Base-by-base conservation (phyloP, 2,888 invertebrate genomes). In the Sarcophaga subvicina region DNA sequence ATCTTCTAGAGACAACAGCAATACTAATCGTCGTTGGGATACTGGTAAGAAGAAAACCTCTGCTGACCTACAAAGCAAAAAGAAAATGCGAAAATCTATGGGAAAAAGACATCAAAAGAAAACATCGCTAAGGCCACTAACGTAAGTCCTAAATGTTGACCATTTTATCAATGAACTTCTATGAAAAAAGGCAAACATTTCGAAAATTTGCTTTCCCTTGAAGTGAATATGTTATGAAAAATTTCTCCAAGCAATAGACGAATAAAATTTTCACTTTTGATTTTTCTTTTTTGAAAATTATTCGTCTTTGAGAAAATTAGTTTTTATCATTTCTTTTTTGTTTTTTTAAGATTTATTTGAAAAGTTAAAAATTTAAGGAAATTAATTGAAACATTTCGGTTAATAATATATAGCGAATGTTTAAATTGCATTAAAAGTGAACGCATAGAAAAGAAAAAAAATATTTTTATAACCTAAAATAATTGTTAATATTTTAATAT, bases 281-380 rank as follows among this genome's bases (percentile, higher is more conserved):
- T 70, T 59, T 47, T 72, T 70, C 0, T 59, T 76, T 54, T 70
- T 82, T 79, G 47, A 84, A 85, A 88, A 80, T 87, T 85, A 85
- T 88, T 87, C 77, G 82, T 80, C 78, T 66, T 83, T 87, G 78
- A 82, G 77, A 88, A 87, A 62, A 62, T 76, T 37, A 8, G 79
- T 63, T 69, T 60, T 62, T 63, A 75, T 63, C 70, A 27, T 63
- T 60, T 5, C 4, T 60, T 49, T 27, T 81, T 66, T 64, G 25
- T 10, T 62, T 14, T 70, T 67, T 20, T 20, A 17, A 4, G 20
- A 27, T 49, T 22, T n/a, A 54, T 17, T 25, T 70, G 25, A 59
- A 69, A 77, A 22, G 69, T 12, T 37, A 37, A 14, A 80, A 81
- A 62, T 75, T 81, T 69, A 71, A 64, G 77, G 77, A 47, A 22